phyloP scores from a whole-genome alignment of 2,888 invertebrate species.

The Drosophila cognata region DNA sequence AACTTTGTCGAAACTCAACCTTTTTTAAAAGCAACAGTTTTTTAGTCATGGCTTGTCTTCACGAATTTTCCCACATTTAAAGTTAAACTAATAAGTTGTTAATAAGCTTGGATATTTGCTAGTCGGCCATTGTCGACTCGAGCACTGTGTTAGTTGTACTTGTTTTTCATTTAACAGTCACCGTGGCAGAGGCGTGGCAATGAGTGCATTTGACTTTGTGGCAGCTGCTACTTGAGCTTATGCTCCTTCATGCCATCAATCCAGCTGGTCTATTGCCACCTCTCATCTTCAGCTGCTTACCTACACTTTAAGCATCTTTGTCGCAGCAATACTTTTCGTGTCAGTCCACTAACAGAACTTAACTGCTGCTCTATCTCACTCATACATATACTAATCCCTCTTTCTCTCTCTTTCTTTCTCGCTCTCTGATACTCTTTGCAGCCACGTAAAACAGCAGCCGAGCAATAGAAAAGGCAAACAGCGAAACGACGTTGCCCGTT shows the following conservation, averaged over 20 bases:
- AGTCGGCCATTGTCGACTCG: not conserved
- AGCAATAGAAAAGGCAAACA: slow-evolving; percentile 62
- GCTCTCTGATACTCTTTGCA: slow-evolving; percentile 44
- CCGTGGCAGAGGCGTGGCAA: slow-evolving; percentile 42
- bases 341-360: slow-evolving; percentile 69
- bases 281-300: slow-evolving; percentile 13
- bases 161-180: slow-evolving; percentile 23
- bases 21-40: too few species aligned
- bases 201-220: slow-evolving; percentile 52
- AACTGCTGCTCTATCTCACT: slow-evolving; percentile 42
- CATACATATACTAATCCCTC: not conserved
- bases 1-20: not conserved
- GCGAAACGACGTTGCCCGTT: slow-evolving; percentile 33
- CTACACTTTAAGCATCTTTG: slow-evolving; percentile 58
- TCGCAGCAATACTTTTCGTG: slow-evolving; percentile 77
- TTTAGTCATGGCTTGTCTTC: too few species aligned
- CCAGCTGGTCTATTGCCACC: not conserved
- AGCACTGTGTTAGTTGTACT: not conserved
- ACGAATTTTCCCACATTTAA: not conserved
- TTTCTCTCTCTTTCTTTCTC: slow-evolving; percentile 11
- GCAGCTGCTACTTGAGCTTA: slow-evolving; percentile 8
- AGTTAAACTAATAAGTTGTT: too few species aligned
- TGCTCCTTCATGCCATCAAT: not conserved
- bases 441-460: slow-evolving; percentile 55
- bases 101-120: not conserved